A percentile compares a stretch with the other conserved stretches of the same genome.
These are phyloP conservation scores for Cataglyphis livida DNA, from an alignment of 2,888 invertebrate species.

Conservation along the genomic window DNA sequence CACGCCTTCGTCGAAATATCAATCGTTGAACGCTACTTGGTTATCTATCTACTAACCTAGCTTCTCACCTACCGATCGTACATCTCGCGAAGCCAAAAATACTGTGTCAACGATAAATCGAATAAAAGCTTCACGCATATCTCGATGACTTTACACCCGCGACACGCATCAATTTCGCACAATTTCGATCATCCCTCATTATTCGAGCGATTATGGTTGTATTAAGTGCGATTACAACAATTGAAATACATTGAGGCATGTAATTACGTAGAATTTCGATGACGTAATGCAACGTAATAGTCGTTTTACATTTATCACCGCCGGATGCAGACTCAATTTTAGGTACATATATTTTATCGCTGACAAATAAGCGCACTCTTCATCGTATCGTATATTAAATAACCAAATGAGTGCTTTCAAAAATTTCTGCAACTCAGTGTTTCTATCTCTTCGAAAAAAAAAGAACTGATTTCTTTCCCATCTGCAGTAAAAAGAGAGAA, in stretches of 20 bases:
- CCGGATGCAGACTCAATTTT: neutral
- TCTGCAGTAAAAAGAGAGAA: neutral
- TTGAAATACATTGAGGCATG: neutral
- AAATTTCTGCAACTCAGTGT: neutral
- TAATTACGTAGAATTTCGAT: slow-evolving; percentile 1
- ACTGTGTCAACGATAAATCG: slow-evolving; percentile 5
- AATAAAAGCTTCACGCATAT: slow-evolving; percentile 7
- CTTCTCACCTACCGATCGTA: neutral
- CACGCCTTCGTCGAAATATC: slow-evolving; percentile 54
- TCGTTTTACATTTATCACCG: neutral
- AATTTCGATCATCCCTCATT: slow-evolving; percentile 15
- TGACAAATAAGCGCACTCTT: neutral
- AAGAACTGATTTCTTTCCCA: too few species aligned
- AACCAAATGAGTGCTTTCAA: neutral
- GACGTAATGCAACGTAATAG: slow-evolving; percentile 5
- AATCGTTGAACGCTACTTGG: slow-evolving; percentile 47
- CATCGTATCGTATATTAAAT: neutral
- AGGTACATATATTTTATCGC: neutral
- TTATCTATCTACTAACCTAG: neutral
- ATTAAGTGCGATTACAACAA: slow-evolving; percentile 25
- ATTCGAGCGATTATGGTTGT: neutral
- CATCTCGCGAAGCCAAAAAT: slow-evolving; percentile 12
- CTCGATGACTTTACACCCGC: slow-evolving; percentile 21
- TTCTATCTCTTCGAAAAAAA: neutral
- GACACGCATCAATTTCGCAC: neutral